Conservation (phyloP, 2,797 vertebrate genomes). For the Eulemur albifrons region DNA sequence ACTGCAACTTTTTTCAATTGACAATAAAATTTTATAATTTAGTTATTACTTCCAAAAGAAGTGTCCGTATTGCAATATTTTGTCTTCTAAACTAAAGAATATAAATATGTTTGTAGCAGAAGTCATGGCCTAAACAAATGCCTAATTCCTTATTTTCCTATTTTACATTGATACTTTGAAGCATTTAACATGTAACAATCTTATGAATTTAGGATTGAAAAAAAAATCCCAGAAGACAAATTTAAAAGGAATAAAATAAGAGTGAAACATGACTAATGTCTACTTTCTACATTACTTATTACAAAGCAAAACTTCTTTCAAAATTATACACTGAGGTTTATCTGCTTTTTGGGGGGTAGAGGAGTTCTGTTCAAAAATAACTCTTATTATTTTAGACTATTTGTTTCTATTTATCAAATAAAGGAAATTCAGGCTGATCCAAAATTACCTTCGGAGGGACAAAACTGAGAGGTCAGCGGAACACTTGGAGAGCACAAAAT, state of each 20-base stretch:
- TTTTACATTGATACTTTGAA: background rate
- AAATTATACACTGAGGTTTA: constrained; percentile 70
- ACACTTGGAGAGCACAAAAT: constrained; percentile 6
- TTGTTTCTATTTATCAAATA: constrained; percentile 57
- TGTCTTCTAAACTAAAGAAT: constrained; percentile 35
- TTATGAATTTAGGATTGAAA: constrained; percentile 32
- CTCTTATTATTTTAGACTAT: constrained; percentile 48
- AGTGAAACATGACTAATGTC: constrained; percentile 1
- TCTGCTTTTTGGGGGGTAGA: background rate
- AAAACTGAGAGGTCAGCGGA: background rate
- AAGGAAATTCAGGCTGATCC: constrained; percentile 47
- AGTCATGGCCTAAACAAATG: background rate
- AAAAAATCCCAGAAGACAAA: constrained; percentile 48
- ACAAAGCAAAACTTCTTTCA: constrained; percentile 54
- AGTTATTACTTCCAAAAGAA: constrained; percentile 51
- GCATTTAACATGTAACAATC: constrained; percentile 8
- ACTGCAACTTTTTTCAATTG: constrained; percentile 29
- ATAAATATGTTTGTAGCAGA: background rate
- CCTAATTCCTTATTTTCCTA: constrained; percentile 31
- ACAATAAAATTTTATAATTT: constrained; percentile 29
- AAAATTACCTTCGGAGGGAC: constrained; percentile 40
- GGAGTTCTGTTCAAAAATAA: constrained; percentile 64
- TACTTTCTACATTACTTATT: constrained; percentile 38
- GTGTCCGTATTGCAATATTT: constrained; percentile 34
- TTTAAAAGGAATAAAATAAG: constrained; percentile 44